A percentile compares a stretch with the other conserved stretches of the same genome.
These are phyloP conservation scores for Onychomys arenicola DNA, from an alignment of 2,797 vertebrate species.

Conservation along the genomic window DNA sequence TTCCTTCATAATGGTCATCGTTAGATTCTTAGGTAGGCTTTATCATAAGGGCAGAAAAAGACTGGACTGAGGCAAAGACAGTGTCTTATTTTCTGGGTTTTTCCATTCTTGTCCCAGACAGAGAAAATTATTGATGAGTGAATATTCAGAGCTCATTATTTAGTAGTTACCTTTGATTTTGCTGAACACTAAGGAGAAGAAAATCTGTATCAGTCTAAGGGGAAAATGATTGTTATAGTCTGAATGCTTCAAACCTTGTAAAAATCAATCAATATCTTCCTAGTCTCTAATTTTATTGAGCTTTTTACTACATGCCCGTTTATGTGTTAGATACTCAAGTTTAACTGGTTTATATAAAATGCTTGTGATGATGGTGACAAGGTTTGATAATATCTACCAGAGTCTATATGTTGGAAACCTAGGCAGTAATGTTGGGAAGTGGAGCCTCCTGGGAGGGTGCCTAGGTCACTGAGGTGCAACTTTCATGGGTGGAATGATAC, in stretches of 20 bases:
- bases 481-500: neutral
- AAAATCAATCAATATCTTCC: neutral
- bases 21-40: neutral
- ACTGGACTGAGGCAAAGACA: neutral
- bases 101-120: neutral
- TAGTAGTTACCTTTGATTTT: conserved; percentile 35
- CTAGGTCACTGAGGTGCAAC: too few species aligned
- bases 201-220: neutral
- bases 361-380: neutral
- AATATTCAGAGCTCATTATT: conserved; percentile 21
- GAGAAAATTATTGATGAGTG: conserved; percentile 47
- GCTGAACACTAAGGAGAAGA: conserved; percentile 18
- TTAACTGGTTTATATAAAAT: neutral
- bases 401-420: neutral
- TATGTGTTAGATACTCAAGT: neutral
- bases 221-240: conserved; percentile 28
- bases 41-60: neutral
- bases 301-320: neutral
- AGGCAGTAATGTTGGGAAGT: neutral
- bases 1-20: neutral
- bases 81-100: neutral
- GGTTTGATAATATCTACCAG: neutral
- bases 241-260: neutral
- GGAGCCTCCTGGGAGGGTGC: too few species aligned
- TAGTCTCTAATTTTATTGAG: neutral